Conservation (phyloP, 1,140 invertebrate species). For the Drosophila tani region DNA sequence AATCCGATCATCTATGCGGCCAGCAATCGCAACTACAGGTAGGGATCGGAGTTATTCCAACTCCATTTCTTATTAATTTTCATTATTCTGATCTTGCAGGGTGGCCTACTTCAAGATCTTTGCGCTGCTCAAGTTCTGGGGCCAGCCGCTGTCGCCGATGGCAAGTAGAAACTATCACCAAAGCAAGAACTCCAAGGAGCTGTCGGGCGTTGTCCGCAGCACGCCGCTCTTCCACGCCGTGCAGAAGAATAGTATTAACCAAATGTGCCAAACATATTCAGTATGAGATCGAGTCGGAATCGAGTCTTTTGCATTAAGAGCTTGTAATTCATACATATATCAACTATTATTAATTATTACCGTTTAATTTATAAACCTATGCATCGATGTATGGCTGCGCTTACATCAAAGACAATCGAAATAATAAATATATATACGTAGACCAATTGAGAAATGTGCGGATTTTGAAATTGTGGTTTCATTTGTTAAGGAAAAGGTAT, state of each 20-base stretch:
- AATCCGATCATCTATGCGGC: slow-evolving; percentile 95
- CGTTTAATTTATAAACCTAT: slow-evolving; percentile 53
- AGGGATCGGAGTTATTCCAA: background rate
- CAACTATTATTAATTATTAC: slow-evolving; percentile 58
- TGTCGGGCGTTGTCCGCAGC: slow-evolving; percentile 79
- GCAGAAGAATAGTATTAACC: slow-evolving; percentile 79
- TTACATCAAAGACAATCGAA: slow-evolving; percentile 41
- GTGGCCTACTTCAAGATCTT: slow-evolving; percentile 82
- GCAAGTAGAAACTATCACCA: slow-evolving; percentile 83
- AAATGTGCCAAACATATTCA: slow-evolving; percentile 85
- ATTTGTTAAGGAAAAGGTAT: background rate
- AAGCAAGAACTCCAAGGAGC: slow-evolving; percentile 83
- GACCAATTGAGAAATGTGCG: slow-evolving; percentile 30
- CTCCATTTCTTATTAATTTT: background rate
- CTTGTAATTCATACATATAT: slow-evolving; percentile 32
- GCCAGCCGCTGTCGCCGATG: slow-evolving; percentile 81
- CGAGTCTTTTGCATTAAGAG: slow-evolving; percentile 56
- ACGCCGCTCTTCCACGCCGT: slow-evolving; percentile 80
- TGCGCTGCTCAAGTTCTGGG: slow-evolving; percentile 80
- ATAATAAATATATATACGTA: slow-evolving; percentile 48
- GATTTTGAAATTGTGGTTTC: background rate
- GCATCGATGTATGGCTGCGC: slow-evolving; percentile 27
- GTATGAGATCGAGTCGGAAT: slow-evolving; percentile 62
- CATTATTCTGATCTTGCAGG: slow-evolving; percentile 23
- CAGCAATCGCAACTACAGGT: slow-evolving; percentile 92